Evolutionary conservation across 2,888 invertebrate species (phyloP), one percentile per base, ranked within the genome.

Genomic region (Caenorhabditis sinica): DNA sequence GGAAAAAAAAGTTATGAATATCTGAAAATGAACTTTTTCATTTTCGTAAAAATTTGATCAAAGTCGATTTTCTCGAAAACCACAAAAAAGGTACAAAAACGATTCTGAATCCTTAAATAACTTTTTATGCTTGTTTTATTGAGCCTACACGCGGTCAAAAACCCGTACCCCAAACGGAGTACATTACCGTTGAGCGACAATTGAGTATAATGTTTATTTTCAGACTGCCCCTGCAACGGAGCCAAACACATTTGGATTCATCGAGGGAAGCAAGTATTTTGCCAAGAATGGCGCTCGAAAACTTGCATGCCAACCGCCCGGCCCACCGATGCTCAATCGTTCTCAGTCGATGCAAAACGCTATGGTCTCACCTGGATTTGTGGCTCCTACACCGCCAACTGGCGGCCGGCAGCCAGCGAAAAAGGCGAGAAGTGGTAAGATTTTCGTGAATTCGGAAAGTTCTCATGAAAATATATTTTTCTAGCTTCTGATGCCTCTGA

Each of bases 161-260:
- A n/a, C n/a, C n/a, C n/a, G n/a, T n/a, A n/a, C n/a, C n/a, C n/a
- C n/a, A n/a, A n/a, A n/a, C n/a, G n/a, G n/a, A n/a, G n/a, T n/a
- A n/a, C n/a, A n/a, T n/a, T n/a, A n/a, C n/a, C n/a, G n/a, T n/a
- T n/a, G n/a, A n/a, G n/a, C n/a, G n/a, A n/a, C n/a, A n/a, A n/a
- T n/a, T n/a, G n/a, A n/a, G n/a, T n/a, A n/a, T n/a, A n/a, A n/a
- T n/a, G 11, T 20, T 0, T 11, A 43, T 65, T 60, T 58, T 45
- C 56, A 81, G 81, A 69, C n/a, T 5, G 61, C 68, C 17, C 33
- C 61, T 28, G 53, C 58, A 3, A 33, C 15, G 0, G 85, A 85
- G 49, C 85, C 85, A 1, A 28, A 51, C 61, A 85, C 85, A 6
- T 85, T 85, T 36, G 85, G 85, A 13, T 85, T 75, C 45, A 69